Evolutionary conservation across 2,888 invertebrate species (phyloP), one percentile per base, ranked within the genome.

Genomic region (Conomelus anceps): DNA sequence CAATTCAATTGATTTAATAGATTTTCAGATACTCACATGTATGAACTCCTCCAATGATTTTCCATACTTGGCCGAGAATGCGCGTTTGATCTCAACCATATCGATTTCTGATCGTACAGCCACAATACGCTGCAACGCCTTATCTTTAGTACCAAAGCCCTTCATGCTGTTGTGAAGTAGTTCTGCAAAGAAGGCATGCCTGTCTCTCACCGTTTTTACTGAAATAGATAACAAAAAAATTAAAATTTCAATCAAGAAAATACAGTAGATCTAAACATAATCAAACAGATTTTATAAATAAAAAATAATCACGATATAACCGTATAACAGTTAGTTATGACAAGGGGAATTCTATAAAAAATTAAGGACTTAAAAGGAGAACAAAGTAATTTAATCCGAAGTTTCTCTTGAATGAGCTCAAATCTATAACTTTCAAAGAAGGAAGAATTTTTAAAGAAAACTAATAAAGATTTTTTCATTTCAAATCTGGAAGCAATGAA

Each of bases 101-200:
- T 98, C 98, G 89, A 97, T 94, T 95, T 98, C 97, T 92, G 95
- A 95, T 91, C 98, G 95, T 0, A 97, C 97, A 87, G 97, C 96
- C 92, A 98, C 95, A 89, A 98, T 94, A 92, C 98, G 96, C 92
- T 98, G 98, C 91, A 98, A 94, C 92, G 97, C 96, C 88, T 95
- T 94, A 93, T 98, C 98, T 92, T 97, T 96, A 4, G 98, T 98
- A 90, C 98, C 98, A 91, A 97, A 93, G 4, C 98, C 98, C 92
- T 96, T 97, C 97, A 98, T 98, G 89, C 97, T 96, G 92, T 97
- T 96, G 93, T 98, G 96, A 89, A 98, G 94, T 85, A 96, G 95
- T 92, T 97, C 96, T 0, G 98, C 98, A 94, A 98, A 98, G 94
- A 96, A 98, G 41, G 95, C 95, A 0, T 97, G 95, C 93, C 96